Evolutionary conservation across 2,888 invertebrate species (phyloP).

Genomic region (Habrosyne pyritoides): DNA sequence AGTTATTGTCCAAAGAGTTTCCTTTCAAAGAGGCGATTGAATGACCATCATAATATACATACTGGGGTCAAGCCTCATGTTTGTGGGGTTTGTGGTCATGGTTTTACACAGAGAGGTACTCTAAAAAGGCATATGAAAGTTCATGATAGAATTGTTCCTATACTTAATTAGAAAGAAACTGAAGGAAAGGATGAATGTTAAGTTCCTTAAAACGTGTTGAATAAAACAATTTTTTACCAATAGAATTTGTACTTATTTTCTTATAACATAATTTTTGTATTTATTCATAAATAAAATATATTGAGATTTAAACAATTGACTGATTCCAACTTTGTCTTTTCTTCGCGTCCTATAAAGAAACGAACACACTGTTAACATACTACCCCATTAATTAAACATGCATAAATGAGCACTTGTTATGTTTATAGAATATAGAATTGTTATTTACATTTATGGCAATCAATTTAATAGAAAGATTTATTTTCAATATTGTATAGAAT

Average conservation of each 20-base stretch:
- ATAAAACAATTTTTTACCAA: neutral
- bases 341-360: neutral
- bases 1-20: constrained; percentile 66
- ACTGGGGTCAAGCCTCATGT: constrained; percentile 74
- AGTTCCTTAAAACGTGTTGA: neutral
- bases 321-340: neutral
- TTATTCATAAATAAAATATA: neutral
- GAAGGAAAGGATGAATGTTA: neutral
- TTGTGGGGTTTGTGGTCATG: constrained; percentile 65
- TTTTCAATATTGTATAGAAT: neutral
- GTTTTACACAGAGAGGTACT: constrained; percentile 72
- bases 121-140: constrained; percentile 75
- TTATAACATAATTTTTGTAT: neutral
- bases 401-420: neutral
- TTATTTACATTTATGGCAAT: neutral
- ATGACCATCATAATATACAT: constrained; percentile 70
- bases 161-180: constrained; percentile 9
- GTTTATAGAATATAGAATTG: no score
- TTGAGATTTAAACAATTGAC: constrained; percentile 6
- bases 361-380: neutral
- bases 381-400: neutral
- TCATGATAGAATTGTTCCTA: constrained; percentile 50
- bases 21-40: constrained; percentile 61
- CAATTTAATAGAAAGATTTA: neutral
- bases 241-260: neutral